Percentiles rank a stretch among this genome's conserved stretches.
phyloP scores from a whole-genome alignment of 2,888 invertebrate species.

The Hypselothyrea guttata region DNA sequence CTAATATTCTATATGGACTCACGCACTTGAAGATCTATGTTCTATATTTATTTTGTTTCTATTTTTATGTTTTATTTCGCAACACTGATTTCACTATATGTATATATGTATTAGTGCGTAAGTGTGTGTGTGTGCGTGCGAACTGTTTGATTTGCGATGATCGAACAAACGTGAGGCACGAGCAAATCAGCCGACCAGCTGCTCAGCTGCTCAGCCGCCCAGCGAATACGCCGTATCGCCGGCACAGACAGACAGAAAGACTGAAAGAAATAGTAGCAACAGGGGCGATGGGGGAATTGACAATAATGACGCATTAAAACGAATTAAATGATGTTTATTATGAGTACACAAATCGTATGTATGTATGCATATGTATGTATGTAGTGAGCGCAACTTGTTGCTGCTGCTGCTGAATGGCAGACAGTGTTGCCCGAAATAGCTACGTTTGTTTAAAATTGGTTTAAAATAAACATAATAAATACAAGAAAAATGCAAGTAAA shows the following conservation, averaged over 20 bases:
- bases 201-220: too few relatives aligned
- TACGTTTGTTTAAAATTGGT: too few relatives aligned
- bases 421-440: too few relatives aligned
- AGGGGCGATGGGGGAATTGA: slow-evolving; percentile 40
- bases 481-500: too few relatives aligned
- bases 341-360: not conserved
- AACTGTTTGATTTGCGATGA: slow-evolving; percentile 22
- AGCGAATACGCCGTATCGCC: not conserved
- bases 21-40: not conserved
- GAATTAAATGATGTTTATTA: slow-evolving; percentile 52
- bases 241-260: slow-evolving; percentile 3
- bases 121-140: not conserved
- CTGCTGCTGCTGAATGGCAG: slow-evolving; percentile 24
- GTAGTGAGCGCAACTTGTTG: slow-evolving; percentile 65
- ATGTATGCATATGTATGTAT: slow-evolving; percentile 1
- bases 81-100: not conserved
- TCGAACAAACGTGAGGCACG: slow-evolving; percentile 35
- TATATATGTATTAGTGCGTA: not conserved
- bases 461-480: too few relatives aligned
- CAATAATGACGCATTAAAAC: slow-evolving; percentile 68
- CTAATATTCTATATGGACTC: not conserved
- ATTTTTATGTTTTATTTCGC: too few relatives aligned
- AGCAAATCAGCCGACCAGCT: slow-evolving; percentile 11
- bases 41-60: too few relatives aligned
- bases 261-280: not conserved